Evolutionary conservation across 2,797 vertebrate species (phyloP), one percentile per base, ranked within the genome.

Genomic region (Takifugu rubripes): DNA sequence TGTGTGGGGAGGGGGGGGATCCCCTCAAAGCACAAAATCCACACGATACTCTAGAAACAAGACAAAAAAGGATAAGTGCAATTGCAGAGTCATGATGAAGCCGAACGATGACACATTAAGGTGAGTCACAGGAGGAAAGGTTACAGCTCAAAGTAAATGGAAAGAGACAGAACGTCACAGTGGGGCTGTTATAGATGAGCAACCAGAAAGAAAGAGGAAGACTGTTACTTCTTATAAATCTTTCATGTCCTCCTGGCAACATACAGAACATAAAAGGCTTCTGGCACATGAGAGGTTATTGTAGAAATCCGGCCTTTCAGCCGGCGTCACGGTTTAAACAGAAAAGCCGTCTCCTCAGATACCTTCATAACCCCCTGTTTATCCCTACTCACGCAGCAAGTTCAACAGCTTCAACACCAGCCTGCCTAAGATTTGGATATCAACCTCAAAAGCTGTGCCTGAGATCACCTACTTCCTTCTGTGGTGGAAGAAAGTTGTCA

Each of bases 81-180:
- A 54, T 45, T 51, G 53, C 17, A 51, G 27, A 52, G 15, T 31
- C 26, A 24, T 3, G 47, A 63, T 56, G 40, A 21, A 52, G 27
- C n/a, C 49, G 31, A 69, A 55, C 21, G 16, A 24, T 56, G 0
- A 14, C 26, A 17, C 31, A 3, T 14, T 3, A 64, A 59, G 31
- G 14, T 77, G 75, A 83, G 71, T 80, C 69, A 84, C 14, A 49
- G 12, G 55, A 21, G 9, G n/a, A 21, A n/a, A 46, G 17, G 44
- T 31, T 31, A 6, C 29, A 31, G 29, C 29, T 36, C 2, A 36
- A 9, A 36, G 11, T 36, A 36, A 36, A 36, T 12, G 4, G 11
- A 36, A 36, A 14, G 4, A 36, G 31, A 33, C 31, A 33, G 2
- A 40, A 40, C 3, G 12, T 3, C 36, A 14, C 10, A 40, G 36